Conservation (phyloP, 2,797 vertebrate species). For the Podarcis lilfordi region DNA sequence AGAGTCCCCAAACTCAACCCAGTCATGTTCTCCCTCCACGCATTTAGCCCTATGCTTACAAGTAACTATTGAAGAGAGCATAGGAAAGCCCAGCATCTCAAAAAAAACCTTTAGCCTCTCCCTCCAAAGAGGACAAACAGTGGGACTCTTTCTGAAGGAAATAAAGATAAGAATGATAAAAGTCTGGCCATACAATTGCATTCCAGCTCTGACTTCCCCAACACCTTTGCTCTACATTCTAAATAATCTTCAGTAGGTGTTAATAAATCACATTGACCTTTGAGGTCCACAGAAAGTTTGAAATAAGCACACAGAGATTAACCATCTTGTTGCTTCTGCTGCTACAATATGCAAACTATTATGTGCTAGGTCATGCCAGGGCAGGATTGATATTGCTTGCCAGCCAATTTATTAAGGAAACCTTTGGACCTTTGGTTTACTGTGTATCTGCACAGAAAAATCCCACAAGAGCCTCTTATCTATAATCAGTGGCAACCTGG, state of each 20-base stretch:
- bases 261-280: conserved; percentile 78
- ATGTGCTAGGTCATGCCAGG: conserved; percentile 67
- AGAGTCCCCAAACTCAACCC: not conserved
- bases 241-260: conserved; percentile 75
- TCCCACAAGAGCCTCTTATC: conserved; percentile 35
- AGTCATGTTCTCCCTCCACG: not conserved
- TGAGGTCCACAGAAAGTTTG: conserved; percentile 68
- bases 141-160: not conserved
- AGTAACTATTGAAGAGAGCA: not conserved
- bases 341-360: conserved; percentile 73
- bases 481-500: conserved; percentile 50
- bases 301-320: conserved; percentile 75
- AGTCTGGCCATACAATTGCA: conserved; percentile 72
- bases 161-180: conserved; percentile 55
- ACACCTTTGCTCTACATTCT: conserved; percentile 75
- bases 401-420: conserved; percentile 74
- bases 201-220: conserved; percentile 70
- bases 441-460: conserved; percentile 58
- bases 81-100: not conserved
- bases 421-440: conserved; percentile 64
- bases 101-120: conserved; percentile 24
- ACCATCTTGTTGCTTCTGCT: conserved; percentile 67
- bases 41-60: not conserved
- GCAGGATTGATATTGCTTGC: conserved; percentile 69
- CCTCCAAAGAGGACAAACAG: conserved; percentile 43